Percentiles rank a stretch among this genome's conserved stretches.
phyloP scores from a whole-genome alignment of 2,113 vertebrate genomes.

The Isichthys henryi region DNA sequence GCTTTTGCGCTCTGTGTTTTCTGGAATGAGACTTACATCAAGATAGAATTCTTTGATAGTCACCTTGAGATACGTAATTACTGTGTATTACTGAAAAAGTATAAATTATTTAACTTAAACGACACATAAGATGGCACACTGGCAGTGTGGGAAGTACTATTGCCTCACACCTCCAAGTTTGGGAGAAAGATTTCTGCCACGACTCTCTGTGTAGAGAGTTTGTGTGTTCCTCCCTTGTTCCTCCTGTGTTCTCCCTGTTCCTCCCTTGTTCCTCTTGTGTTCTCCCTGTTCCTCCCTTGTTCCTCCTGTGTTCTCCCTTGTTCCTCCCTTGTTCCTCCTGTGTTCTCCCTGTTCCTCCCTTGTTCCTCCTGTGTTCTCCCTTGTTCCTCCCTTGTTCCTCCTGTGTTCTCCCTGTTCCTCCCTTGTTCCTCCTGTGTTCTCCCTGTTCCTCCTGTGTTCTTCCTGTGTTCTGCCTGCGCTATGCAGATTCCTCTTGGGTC shows the following conservation, averaged over 20 bases:
- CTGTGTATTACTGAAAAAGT: too few relatives aligned
- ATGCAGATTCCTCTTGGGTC: too few relatives aligned
- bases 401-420: background rate
- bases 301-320: background rate
- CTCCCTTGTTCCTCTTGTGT: too few relatives aligned
- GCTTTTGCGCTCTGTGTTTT: background rate
- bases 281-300: too few relatives aligned
- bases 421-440: background rate
- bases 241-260: background rate
- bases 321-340: background rate
- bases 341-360: too few relatives aligned
- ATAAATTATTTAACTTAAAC: background rate
- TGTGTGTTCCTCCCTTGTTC: background rate
- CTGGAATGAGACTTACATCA: background rate
- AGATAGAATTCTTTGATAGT: background rate
- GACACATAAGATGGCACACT: background rate
- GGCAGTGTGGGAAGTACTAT: background rate
- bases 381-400: background rate
- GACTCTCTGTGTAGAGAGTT: background rate
- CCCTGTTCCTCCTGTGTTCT: too few relatives aligned
- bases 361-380: too few relatives aligned
- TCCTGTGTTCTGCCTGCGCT: too few relatives aligned
- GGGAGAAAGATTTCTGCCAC: background rate
- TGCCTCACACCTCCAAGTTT: background rate
- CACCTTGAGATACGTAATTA: too few relatives aligned